These are phyloP conservation scores for Sebastes diaconus DNA, from an alignment of 2,797 vertebrate genomes.

Conservation along the genomic window DNA sequence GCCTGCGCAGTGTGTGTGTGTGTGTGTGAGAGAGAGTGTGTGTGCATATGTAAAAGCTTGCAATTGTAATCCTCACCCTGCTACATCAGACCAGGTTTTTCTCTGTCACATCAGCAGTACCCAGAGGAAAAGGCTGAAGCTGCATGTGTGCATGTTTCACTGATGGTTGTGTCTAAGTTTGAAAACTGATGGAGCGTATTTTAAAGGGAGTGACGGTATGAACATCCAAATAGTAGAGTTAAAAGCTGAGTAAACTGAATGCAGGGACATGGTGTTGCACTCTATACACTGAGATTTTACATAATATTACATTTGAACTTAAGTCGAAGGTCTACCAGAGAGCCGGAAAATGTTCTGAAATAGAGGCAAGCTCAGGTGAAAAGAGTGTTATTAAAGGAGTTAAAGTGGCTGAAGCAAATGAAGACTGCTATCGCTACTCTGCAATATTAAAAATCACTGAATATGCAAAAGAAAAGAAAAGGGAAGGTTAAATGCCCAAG, in stretches of 20 bases:
- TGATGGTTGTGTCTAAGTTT: conserved; percentile 37
- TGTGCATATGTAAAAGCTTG: conserved; percentile 50
- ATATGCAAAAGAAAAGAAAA: background rate
- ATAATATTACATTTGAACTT: conserved; percentile 32
- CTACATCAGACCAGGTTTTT: conserved; percentile 56
- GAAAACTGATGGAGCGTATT: conserved; percentile 51
- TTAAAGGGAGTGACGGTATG: conserved; percentile 46
- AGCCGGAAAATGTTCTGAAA: conserved; percentile 1
- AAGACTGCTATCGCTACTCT: conserved; percentile 2
- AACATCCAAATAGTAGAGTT: conserved; percentile 10
- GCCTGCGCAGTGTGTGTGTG: conserved; percentile 23
- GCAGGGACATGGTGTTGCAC: background rate
- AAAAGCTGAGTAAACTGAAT: conserved; percentile 43
- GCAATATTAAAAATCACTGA: conserved; percentile 21
- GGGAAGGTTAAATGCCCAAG: background rate
- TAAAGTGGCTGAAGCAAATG: conserved; percentile 14
- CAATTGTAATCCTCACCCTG: conserved; percentile 57
- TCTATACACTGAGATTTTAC: conserved; percentile 37
- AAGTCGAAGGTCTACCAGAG: conserved; percentile 9
- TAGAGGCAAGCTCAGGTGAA: background rate
- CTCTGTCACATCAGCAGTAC: conserved; percentile 57
- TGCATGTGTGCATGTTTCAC: conserved; percentile 41
- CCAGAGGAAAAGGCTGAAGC: conserved; percentile 52
- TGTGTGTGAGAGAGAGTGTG: background rate
- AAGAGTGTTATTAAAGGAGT: conserved; percentile 15